These are phyloP conservation scores for Drosophila merina DNA, from an alignment of 2,888 invertebrate species.

Conservation along the genomic window DNA sequence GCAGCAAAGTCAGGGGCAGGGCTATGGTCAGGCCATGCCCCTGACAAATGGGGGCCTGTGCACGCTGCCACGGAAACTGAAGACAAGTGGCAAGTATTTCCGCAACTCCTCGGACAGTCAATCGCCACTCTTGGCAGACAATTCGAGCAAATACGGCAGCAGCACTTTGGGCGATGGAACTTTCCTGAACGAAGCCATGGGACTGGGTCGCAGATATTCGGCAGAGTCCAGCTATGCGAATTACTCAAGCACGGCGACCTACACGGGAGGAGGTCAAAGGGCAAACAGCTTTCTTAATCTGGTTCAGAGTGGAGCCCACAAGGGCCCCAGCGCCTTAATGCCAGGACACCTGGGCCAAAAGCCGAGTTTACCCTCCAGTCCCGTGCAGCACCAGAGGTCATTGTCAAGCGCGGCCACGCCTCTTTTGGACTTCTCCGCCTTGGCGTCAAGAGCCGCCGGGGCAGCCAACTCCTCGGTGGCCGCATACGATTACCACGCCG, in stretches of 20 bases:
- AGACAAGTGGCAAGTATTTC: slow-evolving; percentile 81
- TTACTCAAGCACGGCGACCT: slow-evolving; percentile 77
- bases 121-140: slow-evolving; percentile 88
- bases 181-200: slow-evolving; percentile 85
- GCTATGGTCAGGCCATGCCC: slow-evolving; percentile 17
- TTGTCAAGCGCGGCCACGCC: slow-evolving; percentile 83
- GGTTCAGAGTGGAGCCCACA: slow-evolving; percentile 83
- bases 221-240: slow-evolving; percentile 84
- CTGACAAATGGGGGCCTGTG: slow-evolving; percentile 85
- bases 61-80: slow-evolving; percentile 86
- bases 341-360: slow-evolving; percentile 80
- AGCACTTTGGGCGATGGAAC: slow-evolving; percentile 88
- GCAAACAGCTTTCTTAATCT: slow-evolving; percentile 90
- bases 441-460: slow-evolving; percentile 75
- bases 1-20: slow-evolving; percentile 32
- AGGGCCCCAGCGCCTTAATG: slow-evolving; percentile 45
- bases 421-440: slow-evolving; percentile 78
- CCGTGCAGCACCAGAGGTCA: slow-evolving; percentile 84
- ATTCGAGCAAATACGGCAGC: slow-evolving; percentile 88
- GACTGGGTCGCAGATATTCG: slow-evolving; percentile 84
- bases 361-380: slow-evolving; percentile 88
- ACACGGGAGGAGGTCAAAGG: slow-evolving; percentile 83
- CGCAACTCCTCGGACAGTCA: slow-evolving; percentile 87
- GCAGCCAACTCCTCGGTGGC: slow-evolving; percentile 85
- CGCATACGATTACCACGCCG: slow-evolving; percentile 90